Conservation (phyloP, 1,140 invertebrate genomes). For the Drosophila baimaii region DNA sequence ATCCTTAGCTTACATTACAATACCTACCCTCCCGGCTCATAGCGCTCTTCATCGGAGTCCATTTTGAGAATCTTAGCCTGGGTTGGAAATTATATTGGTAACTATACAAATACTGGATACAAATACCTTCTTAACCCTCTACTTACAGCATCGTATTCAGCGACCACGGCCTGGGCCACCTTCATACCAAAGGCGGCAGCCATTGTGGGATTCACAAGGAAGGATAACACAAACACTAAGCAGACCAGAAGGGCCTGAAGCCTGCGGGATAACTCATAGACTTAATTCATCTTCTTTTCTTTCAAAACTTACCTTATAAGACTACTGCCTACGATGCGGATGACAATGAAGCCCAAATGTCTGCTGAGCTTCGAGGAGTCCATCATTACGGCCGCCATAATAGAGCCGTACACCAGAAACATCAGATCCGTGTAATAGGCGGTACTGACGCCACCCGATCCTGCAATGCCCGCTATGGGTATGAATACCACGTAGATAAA, state of each 20-base stretch:
- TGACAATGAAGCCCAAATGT: not conserved
- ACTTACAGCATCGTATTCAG: constrained; percentile 39
- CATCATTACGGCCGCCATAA: constrained; percentile 54
- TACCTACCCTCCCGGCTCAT: constrained; percentile 59
- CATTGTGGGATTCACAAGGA: constrained; percentile 28
- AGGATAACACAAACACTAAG: not conserved
- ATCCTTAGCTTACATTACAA: not conserved
- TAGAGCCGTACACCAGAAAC: constrained; percentile 22
- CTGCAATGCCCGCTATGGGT: constrained; percentile 40
- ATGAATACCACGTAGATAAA: constrained; percentile 55
- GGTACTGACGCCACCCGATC: constrained; percentile 10
- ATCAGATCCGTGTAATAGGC: constrained; percentile 49
- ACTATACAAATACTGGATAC: too few relatives aligned
- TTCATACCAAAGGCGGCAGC: constrained; percentile 59
- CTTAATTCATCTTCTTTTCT: not conserved
- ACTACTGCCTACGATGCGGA: constrained; percentile 19
- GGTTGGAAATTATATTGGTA: too few relatives aligned
- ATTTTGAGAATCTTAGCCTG: constrained; percentile 38
- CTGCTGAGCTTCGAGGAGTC: constrained; percentile 51
- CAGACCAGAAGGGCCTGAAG: constrained; percentile 34
- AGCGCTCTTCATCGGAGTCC: constrained; percentile 37
- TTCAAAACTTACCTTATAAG: constrained; percentile 22
- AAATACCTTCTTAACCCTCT: not conserved
- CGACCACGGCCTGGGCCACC: constrained; percentile 37
- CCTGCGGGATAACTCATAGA: constrained; percentile 7